These are phyloP conservation scores for Phengaris alcon DNA, from an alignment of 2,888 invertebrate genomes.

Conservation along the genomic window DNA sequence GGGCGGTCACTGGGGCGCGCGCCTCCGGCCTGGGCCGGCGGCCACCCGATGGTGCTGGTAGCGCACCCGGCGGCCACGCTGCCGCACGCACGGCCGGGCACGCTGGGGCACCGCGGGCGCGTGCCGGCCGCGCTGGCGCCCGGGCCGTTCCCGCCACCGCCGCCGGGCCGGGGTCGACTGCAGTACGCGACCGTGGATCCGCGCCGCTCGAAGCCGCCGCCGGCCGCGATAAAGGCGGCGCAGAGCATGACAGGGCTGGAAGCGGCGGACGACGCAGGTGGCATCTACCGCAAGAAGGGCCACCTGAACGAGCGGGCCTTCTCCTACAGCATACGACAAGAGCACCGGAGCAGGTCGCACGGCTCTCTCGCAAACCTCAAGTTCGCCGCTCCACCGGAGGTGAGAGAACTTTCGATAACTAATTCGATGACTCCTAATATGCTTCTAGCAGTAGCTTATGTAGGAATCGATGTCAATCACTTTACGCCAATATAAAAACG, in stretches of 20 bases:
- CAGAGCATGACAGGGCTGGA: slow-evolving; percentile 84
- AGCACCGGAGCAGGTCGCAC: slow-evolving; percentile 94
- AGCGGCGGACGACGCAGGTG: slow-evolving; percentile 80
- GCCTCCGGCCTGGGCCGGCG: slow-evolving; percentile 67
- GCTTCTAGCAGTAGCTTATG: background rate
- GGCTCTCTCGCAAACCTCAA: slow-evolving; percentile 94
- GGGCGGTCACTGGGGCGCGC: slow-evolving; percentile 70
- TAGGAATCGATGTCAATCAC: slow-evolving; percentile 16
- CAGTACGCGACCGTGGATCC: slow-evolving; percentile 83
- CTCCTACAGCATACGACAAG: slow-evolving; percentile 95
- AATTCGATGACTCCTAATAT: background rate
- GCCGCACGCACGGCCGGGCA: slow-evolving; percentile 69
- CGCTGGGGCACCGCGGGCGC: slow-evolving; percentile 78
- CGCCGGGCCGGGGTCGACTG: slow-evolving; percentile 63
- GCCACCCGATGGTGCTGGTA: slow-evolving; percentile 72
- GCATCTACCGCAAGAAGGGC: slow-evolving; percentile 93
- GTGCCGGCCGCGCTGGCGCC: slow-evolving; percentile 78
- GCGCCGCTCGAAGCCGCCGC: slow-evolving; percentile 81
- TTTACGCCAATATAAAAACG: slow-evolving; percentile 9
- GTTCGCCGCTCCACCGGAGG: slow-evolving; percentile 87
- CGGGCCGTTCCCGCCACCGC: slow-evolving; percentile 65
- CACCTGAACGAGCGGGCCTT: slow-evolving; percentile 95
- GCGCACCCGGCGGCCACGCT: slow-evolving; percentile 70
- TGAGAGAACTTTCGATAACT: slow-evolving; percentile 46
- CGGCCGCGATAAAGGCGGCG: slow-evolving; percentile 82